A percentile compares a stretch with the other conserved stretches of the same genome.
These are phyloP conservation scores for Bellardia bayeri DNA, from an alignment of 2,888 invertebrate genomes.

Conservation along the genomic window DNA sequence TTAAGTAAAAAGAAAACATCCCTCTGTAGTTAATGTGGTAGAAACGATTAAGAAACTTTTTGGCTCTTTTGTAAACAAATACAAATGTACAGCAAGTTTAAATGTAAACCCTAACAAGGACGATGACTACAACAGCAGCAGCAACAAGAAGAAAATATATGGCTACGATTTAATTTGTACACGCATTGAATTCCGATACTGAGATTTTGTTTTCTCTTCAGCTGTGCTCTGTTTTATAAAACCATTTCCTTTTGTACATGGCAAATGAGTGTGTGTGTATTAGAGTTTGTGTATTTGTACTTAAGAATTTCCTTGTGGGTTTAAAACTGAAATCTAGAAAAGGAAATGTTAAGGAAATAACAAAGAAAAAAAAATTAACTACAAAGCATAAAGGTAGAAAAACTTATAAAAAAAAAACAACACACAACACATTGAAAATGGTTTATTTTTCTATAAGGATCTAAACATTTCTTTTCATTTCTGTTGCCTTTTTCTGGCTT, in stretches of 20 bases:
- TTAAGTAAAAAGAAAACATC: background rate
- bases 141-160: background rate
- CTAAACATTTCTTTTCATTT: constrained; percentile 14
- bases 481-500: constrained; percentile 15
- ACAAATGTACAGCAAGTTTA: background rate
- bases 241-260: constrained; percentile 15
- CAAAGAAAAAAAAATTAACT: constrained; percentile 27
- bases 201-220: constrained; percentile 41
- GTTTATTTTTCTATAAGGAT: constrained; percentile 44
- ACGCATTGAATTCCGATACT: constrained; percentile 41
- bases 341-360: constrained; percentile 60
- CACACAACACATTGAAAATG: constrained; percentile 12
- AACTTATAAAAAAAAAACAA: constrained; percentile 5
- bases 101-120: background rate
- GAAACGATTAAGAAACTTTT: constrained; percentile 8
- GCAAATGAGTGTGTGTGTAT: background rate
- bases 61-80: background rate
- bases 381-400: constrained; percentile 27
- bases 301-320: constrained; percentile 36
- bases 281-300: background rate
- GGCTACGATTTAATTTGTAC: constrained; percentile 58
- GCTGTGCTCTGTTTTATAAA: background rate
- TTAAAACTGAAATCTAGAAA: constrained; percentile 23
- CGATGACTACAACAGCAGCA: background rate
- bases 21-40: background rate